These are phyloP conservation scores for Dolichallabes microphthalmus DNA, from an alignment of 2,113 vertebrate genomes.

Conservation along the genomic window DNA sequence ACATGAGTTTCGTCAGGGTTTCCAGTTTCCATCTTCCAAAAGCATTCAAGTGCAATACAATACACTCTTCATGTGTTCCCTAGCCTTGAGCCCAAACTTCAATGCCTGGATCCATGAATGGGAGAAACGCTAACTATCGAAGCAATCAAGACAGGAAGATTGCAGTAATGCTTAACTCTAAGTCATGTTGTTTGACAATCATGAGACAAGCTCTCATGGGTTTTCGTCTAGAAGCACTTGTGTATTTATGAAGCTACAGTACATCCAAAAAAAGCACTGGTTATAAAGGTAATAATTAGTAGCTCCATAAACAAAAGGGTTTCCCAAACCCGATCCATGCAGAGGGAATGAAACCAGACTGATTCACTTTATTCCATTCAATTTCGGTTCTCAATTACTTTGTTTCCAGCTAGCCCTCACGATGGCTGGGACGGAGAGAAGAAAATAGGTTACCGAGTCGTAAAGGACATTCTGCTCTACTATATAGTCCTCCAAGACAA, in stretches of 20 bases:
- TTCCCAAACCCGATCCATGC: neutral
- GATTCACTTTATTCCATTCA: neutral
- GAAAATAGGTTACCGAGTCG: slow-evolving; percentile 3
- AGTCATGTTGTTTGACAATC: neutral
- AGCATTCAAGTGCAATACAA: neutral
- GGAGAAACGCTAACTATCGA: neutral
- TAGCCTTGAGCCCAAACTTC: too few species aligned
- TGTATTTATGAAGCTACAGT: neutral
- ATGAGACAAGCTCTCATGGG: neutral
- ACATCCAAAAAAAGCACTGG: neutral
- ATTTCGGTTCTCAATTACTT: neutral
- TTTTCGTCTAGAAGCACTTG: neutral
- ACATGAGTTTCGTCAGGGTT: neutral
- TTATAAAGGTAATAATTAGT: neutral
- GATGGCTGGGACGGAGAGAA: neutral
- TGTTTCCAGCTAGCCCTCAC: neutral
- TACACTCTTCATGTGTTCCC: too few species aligned
- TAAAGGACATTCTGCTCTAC: slow-evolving; percentile 22
- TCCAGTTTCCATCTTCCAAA: neutral
- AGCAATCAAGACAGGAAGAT: neutral
- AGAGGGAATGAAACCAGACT: neutral
- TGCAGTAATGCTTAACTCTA: neutral
- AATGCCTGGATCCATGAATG: neutral
- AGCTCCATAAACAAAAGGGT: neutral
- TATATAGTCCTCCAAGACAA: slow-evolving; percentile 16